phyloP scores from a whole-genome alignment of 2,888 invertebrate genomes.

The Icerya purchasi region DNA sequence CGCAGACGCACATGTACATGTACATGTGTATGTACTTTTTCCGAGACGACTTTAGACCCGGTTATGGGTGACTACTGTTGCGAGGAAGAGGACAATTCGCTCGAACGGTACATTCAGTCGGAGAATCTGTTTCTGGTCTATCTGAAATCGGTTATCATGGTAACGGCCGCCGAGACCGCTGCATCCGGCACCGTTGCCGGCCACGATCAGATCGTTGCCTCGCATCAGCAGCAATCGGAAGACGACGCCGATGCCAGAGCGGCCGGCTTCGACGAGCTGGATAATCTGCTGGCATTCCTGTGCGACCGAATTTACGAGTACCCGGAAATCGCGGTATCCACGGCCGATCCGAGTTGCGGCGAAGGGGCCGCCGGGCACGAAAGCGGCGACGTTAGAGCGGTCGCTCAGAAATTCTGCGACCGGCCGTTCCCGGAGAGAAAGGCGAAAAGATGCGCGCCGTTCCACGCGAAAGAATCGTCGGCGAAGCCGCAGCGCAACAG shows the following conservation, averaged over 20 bases:
- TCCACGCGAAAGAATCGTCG: not conserved
- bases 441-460: not conserved
- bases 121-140: conserved; percentile 9
- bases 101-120: conserved; percentile 6
- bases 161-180: not conserved
- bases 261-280: conserved; percentile 7
- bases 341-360: not conserved
- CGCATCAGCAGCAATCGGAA: not conserved
- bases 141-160: conserved; percentile 5
- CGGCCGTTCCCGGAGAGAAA: not conserved
- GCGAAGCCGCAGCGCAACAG: conserved; percentile 2
- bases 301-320: not conserved
- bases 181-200: not conserved
- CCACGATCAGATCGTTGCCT: too few species aligned
- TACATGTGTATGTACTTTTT: too few species aligned
- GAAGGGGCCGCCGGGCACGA: not conserved
- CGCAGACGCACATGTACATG: too few species aligned
- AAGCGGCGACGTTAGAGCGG: not conserved
- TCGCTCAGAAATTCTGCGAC: not conserved
- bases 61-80: not conserved
- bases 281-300: conserved; percentile 7
- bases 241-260: not conserved
- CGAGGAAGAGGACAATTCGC: not conserved
- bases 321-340: not conserved
- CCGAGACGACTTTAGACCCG: too few species aligned